Base-by-base conservation (phyloP, 2,888 invertebrate genomes). In the Apamea sordens region DNA sequence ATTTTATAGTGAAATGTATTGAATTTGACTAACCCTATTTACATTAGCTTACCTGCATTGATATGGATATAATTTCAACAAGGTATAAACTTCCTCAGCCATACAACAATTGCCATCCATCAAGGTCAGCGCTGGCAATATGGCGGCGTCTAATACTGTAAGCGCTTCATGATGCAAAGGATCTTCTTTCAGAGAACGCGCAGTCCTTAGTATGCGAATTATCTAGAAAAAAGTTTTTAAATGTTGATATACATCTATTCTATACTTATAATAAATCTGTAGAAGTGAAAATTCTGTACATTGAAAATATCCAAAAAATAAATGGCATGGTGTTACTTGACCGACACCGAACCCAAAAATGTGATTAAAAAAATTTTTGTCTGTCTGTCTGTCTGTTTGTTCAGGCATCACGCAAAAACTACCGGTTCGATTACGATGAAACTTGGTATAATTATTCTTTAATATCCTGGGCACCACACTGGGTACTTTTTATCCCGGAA, bases 81-180 rank as follows among this genome's bases (percentile, higher is more conserved):
- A 97, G 70, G 98, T 98, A 98, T 99, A 99, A 83, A 99, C 97
- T 95, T 99, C 99, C 94, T 99, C 99, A 7, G 99, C 98, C 94
- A 99, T 98, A 89, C 99, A 99, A 93, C 99, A 99, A 95, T 99
- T 99, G 90, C 98, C 98, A 87, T 99, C 99, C 97, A 99, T 97
- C 89, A 99, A 98, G 0, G 99, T 98, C 41, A 99, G 97, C 0
- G 99, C 98, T 0, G 99, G 99, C 83, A 99, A 95, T 83, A 99
- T 97, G 2, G 98, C 98, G 68, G 98, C 98, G 93, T 99, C 99
- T 79, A 99, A 95, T 70, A 99, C 97, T 10, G 98, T 98, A 77
- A 99, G 95, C 65, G 99, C 98, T 86, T 99, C 99, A 91, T 98
- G 98, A 93, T 99, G 98, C 65, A 99, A 95, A 18, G 97, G 97